Evolutionary conservation across 2,888 invertebrate genomes (phyloP).

Genomic region (Barypeithes pellucidus): DNA sequence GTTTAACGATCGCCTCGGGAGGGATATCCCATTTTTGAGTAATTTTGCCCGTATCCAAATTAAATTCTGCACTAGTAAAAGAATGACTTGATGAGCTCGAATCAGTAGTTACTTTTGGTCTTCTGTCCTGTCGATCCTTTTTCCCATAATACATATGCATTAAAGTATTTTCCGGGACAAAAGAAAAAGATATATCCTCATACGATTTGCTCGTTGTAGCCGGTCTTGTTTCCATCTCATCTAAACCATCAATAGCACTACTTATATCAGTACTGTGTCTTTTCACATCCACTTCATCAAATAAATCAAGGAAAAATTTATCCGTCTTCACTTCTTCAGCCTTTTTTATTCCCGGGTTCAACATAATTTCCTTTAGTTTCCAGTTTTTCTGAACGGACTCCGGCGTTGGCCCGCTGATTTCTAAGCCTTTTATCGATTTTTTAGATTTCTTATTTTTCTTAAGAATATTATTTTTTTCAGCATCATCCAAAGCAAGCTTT

Average conservation of each 20-base stretch:
- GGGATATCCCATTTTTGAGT: conserved; percentile 24
- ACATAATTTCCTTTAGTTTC: conserved; percentile 56
- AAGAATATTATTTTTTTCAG: conserved; percentile 61
- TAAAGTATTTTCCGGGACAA: conserved; percentile 52
- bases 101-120: neutral
- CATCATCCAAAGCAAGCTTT: conserved; percentile 61
- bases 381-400: conserved; percentile 63
- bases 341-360: conserved; percentile 53
- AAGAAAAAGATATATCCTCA: conserved; percentile 59
- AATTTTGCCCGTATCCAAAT: conserved; percentile 55
- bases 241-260: conserved; percentile 37
- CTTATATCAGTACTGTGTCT: conserved; percentile 47
- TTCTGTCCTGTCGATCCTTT: neutral
- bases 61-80: conserved; percentile 57
- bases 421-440: conserved; percentile 52
- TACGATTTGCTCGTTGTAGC: conserved; percentile 57
- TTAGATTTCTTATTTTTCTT: conserved; percentile 57
- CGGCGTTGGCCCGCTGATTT: conserved; percentile 62
- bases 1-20: neutral
- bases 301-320: conserved; percentile 13
- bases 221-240: neutral
- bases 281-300: conserved; percentile 10
- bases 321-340: conserved; percentile 32
- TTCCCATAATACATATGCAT: conserved; percentile 50
- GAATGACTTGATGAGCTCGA: conserved; percentile 41